phyloP scores from a whole-genome alignment of 2,113 vertebrate species.

The Pygoscelis adeliae region DNA sequence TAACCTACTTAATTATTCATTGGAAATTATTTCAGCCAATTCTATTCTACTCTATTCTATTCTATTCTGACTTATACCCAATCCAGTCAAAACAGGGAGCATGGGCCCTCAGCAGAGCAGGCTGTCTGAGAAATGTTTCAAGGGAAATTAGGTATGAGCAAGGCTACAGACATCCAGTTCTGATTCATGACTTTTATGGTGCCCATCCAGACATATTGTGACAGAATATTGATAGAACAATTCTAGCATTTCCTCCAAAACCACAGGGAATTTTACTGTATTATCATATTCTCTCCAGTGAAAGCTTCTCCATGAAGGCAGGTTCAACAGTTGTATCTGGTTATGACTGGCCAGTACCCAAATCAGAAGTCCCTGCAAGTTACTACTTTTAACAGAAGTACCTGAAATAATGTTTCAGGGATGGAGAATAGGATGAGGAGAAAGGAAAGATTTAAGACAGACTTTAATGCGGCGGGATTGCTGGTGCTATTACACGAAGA shows the following conservation, averaged over 20 bases:
- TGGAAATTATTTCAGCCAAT: neutral
- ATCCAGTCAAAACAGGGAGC: neutral
- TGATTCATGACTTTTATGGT: neutral
- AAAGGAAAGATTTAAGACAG: neutral
- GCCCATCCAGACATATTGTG: neutral
- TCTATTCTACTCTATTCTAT: neutral
- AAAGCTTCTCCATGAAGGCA: neutral
- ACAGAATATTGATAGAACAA: neutral
- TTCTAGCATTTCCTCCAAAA: neutral
- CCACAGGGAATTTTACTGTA: neutral
- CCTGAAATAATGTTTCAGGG: neutral
- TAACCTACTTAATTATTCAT: neutral
- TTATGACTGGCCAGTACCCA: neutral
- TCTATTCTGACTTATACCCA: neutral
- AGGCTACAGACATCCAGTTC: neutral
- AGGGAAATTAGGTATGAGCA: neutral
- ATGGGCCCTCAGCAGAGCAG: neutral
- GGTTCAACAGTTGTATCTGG: neutral
- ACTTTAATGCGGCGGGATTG: neutral
- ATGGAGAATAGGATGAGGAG: neutral
- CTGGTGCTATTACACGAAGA: neutral
- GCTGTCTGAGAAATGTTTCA: neutral
- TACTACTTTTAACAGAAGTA: neutral
- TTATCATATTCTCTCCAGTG: neutral
- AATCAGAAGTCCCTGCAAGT: neutral